Evolutionary conservation across 2,797 vertebrate genomes (phyloP), one percentile per base, ranked within the genome.

Genomic region (Hippoglossus hippoglossus): DNA sequence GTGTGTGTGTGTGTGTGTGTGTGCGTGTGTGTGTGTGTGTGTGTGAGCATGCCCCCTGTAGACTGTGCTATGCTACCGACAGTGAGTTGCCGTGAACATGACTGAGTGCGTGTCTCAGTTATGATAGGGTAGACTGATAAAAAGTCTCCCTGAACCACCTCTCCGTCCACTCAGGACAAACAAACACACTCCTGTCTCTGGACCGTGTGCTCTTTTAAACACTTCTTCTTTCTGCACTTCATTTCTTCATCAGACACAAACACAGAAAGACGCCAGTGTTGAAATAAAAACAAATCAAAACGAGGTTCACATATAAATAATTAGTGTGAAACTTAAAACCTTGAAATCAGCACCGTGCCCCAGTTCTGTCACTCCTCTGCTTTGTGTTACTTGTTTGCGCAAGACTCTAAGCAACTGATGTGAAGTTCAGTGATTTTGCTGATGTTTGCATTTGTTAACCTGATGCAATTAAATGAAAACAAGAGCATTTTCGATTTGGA

Each of bases 71-170:
- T 84, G 72, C 85, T 87, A 90, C 80, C 55, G 53, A 81, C 84
- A 79, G 85, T 64, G 89, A 88, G 86, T 64, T 76, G 85, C 84
- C 71, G 62, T 83, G 78, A 87, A 88, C 89, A 86, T 79, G 79
- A 80, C 83, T 80, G 79, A 85, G 87, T 79, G 81, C 28, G 81
- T 86, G 83, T 90, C 83, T 83, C 80, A 84, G 87, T 87, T 87
- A 92, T 90, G 87, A 91, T 92, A 91, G 70, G 81, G 83, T 79
- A 81, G 74, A 53, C 69, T 73, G 70, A 87, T 81, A 79, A 84
- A 82, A 82, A 80, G 63, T 77, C 71, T 52, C 3, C 16, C 12
- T 15, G 41, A 3, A 34, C 60, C 81, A 63, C 41, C 55, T 63
- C 46, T 56, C 19, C 0, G 2, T 76, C 63, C 71, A 63, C 57